A percentile compares a stretch with the other conserved stretches of the same genome.
Evolutionary conservation across 2,113 vertebrate genomes (phyloP).

Genomic region (Microtus ochrogaster): DNA sequence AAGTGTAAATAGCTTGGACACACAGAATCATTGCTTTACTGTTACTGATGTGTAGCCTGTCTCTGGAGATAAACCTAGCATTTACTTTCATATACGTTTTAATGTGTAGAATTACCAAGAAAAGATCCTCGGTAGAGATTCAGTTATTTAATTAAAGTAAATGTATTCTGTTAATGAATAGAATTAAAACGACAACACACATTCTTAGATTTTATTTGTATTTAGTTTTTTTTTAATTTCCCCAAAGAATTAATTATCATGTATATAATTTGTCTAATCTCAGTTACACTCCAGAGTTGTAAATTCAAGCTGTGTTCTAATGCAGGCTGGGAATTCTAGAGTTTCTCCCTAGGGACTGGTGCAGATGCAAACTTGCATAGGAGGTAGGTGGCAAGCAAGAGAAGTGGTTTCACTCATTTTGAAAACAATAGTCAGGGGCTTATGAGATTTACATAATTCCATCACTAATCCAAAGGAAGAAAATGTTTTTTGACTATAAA

Average conservation of each 20-base stretch:
- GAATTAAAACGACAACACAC: conserved; percentile 81
- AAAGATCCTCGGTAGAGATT: conserved; percentile 50
- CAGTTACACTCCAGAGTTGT: conserved; percentile 72
- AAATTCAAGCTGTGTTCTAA: conserved; percentile 35
- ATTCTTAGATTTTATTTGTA: conserved; percentile 84
- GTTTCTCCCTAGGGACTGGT: not conserved
- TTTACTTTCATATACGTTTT: conserved; percentile 64
- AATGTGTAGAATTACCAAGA: conserved; percentile 63
- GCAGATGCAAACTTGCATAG: not conserved
- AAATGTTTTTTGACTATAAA: not conserved
- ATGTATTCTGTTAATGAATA: conserved; percentile 78
- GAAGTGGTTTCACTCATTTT: not conserved
- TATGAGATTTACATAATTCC: not conserved
- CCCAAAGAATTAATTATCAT: conserved; percentile 84
- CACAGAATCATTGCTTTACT: conserved; percentile 22
- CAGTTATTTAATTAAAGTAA: conserved; percentile 83
- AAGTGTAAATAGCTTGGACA: conserved; percentile 65
- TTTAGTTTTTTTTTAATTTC: conserved; percentile 78
- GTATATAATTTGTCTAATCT: conserved; percentile 78
- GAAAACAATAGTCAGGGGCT: not conserved
- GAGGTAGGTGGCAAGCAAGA: not conserved
- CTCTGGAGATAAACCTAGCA: conserved; percentile 67
- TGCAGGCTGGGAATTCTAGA: not conserved
- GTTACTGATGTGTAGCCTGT: conserved; percentile 60
- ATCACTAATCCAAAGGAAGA: not conserved